These are phyloP conservation scores for Pachycephala philippinensis DNA, from an alignment of 2,113 vertebrate genomes.

Conservation along the genomic window DNA sequence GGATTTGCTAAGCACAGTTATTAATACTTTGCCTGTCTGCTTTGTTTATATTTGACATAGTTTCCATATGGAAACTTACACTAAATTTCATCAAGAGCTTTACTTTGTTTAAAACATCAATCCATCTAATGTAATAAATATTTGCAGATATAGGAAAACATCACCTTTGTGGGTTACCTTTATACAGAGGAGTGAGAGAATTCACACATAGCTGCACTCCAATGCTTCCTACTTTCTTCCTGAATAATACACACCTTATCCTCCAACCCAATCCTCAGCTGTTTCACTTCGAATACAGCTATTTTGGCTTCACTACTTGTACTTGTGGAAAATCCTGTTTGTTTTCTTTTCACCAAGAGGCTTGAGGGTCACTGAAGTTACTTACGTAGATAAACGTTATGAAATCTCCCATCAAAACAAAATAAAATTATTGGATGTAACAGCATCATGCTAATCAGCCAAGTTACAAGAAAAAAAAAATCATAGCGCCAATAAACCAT, in stretches of 20 bases:
- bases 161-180: background rate
- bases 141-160: conserved; percentile 14
- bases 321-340: background rate
- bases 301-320: background rate
- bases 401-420: background rate
- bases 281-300: background rate
- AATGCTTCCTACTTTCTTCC: background rate
- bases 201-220: background rate
- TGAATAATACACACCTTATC: background rate
- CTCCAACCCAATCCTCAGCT: background rate
- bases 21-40: background rate
- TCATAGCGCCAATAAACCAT: background rate
- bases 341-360: background rate
- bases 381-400: background rate
- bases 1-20: background rate
- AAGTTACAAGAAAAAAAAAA: background rate
- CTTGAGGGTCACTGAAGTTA: background rate
- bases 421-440: background rate
- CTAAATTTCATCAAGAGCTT: background rate
- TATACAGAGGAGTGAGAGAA: background rate
- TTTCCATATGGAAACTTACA: conserved; percentile 54
- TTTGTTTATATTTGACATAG: conserved; percentile 48
- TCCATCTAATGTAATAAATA: background rate
- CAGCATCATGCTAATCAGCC: background rate
- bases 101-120: conserved; percentile 23